A percentile compares a stretch with the other conserved stretches of the same genome.
Evolutionary conservation across 2,797 vertebrate genomes (phyloP).

Genomic region (Iguana delicatissima): DNA sequence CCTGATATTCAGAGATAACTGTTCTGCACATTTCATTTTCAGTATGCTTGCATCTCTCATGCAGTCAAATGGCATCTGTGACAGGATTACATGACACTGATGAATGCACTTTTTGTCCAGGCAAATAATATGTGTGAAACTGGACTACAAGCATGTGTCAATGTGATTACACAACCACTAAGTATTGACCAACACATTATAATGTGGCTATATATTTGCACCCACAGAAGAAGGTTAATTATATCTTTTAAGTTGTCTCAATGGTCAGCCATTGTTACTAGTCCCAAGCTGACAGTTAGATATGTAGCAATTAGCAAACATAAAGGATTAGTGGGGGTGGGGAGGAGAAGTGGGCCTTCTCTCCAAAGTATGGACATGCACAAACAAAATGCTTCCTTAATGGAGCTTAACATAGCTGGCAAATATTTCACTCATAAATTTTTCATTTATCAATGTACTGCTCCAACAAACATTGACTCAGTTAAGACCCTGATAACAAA

Average conservation of each 20-base stretch:
- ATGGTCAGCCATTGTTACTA: conserved; percentile 45
- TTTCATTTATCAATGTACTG: background rate
- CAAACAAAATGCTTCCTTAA: conserved; percentile 49
- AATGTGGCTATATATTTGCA: conserved; percentile 24
- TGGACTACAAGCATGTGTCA: background rate
- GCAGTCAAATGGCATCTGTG: background rate
- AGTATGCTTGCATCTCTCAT: background rate
- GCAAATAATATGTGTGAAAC: background rate
- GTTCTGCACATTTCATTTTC: conserved; percentile 10
- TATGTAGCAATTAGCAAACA: conserved; percentile 57
- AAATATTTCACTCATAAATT: conserved; percentile 52
- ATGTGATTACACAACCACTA: background rate
- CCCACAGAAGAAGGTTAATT: conserved; percentile 50
- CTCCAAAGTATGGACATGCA: conserved; percentile 16
- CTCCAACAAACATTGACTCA: conserved; percentile 56
- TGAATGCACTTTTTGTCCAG: background rate
- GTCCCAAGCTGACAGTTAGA: conserved; percentile 52
- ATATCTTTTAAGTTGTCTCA: conserved; percentile 53
- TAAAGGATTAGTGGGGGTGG: conserved; percentile 35
- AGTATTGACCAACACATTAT: background rate
- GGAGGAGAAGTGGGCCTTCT: conserved; percentile 30
- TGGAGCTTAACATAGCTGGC: conserved; percentile 42
- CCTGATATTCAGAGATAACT: background rate
- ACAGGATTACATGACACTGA: background rate
- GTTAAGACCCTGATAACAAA: background rate